Base-by-base conservation (phyloP, 2,888 invertebrate species). In the Electrophaes corylata region DNA sequence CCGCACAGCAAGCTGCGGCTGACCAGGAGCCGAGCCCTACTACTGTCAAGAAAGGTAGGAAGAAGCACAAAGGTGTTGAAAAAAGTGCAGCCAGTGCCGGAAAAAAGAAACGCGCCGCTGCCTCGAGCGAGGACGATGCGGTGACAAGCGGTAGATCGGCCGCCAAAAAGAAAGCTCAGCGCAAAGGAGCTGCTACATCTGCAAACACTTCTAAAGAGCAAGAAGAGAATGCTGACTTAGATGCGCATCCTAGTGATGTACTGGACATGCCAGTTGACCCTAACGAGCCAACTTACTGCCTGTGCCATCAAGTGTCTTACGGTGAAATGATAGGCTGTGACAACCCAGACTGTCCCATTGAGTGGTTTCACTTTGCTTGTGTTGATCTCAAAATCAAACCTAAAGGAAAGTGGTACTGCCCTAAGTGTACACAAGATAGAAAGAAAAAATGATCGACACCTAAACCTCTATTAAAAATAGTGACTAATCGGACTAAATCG, bases 311-410 rank as follows among this genome's bases (percentile, higher is more conserved):
- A 94, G 96, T 97, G 47, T 98, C 98, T 3, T 98, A 98, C 74
- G 98, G 98, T 54, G 97, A 98, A 92, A 98, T 98, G 98, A 98
- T 98, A 78, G 97, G 97, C 65, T 98, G 98, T 93, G 98, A 98
- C 88, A 98, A 98, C 86, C 95, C 95, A 47, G 96, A 96, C 70
- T 92, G 96, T 59, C 96, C 96, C 4, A 97, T 98, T 62, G 98
- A 98, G 84, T 98, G 98, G 98, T 98, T 98, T 91, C 98, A 98
- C 87, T 98, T 98, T 85, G 96, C 97, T 6, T 98, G 98, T 87
- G 98, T 98, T 45, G 96, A 96, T 50, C 93, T 98, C 46, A 96
- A 96, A 50, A 96, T 95, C 49, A 98, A 98, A 83, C 98, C 98
- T 0, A 98, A 98, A 90, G 98, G 98, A 31, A 97, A 97, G 82